Conservation (phyloP, 2,888 invertebrate genomes). For the Ferrisia virgata region DNA sequence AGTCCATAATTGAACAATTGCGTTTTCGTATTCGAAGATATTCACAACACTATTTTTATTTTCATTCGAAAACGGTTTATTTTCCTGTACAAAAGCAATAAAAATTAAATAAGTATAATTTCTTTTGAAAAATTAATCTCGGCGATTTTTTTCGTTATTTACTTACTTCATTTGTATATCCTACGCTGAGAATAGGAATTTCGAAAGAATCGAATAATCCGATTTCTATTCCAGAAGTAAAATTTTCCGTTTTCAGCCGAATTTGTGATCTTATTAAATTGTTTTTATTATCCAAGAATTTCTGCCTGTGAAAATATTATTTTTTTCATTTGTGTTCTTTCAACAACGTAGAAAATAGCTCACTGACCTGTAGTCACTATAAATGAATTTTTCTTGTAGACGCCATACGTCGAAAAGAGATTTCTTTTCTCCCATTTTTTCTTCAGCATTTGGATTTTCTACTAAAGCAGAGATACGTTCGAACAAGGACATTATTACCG, state of each 20-base stretch:
- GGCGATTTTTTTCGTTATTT: no score
- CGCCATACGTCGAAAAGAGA: not conserved
- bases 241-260: not conserved
- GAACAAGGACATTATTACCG: not conserved
- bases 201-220: not conserved
- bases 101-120: not conserved
- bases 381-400: not conserved
- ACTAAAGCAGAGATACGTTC: not conserved
- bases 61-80: not conserved
- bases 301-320: not conserved
- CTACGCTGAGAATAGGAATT: not conserved
- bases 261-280: not conserved
- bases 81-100: not conserved
- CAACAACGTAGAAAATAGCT: no score
- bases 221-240: not conserved
- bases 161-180: not conserved
- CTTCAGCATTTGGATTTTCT: not conserved
- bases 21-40: not conserved
- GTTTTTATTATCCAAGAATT: not conserved
- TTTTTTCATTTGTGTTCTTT: no score
- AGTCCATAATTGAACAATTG: conserved; percentile 17
- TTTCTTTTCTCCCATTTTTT: not conserved
- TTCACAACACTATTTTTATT: not conserved
- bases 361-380: not conserved
- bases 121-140: no score